Percentiles rank a stretch among this genome's conserved stretches.
These are phyloP conservation scores for Caenorhabditis becei DNA, from an alignment of 2,888 invertebrate species.

Conservation along the genomic window DNA sequence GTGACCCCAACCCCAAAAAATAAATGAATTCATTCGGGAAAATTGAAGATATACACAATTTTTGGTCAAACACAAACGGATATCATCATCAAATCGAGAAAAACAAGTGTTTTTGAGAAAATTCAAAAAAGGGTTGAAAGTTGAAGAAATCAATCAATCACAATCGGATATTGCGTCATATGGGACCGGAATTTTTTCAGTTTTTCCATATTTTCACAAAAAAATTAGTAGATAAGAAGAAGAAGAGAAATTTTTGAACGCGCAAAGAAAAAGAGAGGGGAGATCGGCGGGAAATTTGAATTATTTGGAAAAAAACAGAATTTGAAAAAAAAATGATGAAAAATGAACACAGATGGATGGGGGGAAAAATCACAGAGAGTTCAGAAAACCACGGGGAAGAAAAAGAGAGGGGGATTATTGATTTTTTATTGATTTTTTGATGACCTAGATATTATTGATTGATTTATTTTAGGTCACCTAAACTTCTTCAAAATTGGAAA, in stretches of 20 bases:
- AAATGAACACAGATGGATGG: background rate
- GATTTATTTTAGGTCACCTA: too few species aligned
- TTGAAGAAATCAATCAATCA: constrained; percentile 1
- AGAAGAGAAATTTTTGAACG: background rate
- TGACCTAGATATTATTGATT: too few species aligned
- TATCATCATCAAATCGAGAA: too few species aligned
- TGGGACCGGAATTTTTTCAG: background rate
- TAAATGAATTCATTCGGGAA: too few species aligned
- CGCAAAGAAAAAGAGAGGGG: background rate
- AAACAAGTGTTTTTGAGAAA: too few species aligned
- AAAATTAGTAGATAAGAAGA: background rate
- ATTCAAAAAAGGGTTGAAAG: too few species aligned
- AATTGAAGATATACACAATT: too few species aligned
- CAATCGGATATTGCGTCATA: constrained; percentile 2
- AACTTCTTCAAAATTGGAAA: constrained; percentile 71
- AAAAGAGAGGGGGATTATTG: background rate
- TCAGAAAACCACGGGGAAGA: background rate
- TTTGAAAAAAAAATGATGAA: background rate
- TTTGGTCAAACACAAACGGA: too few species aligned
- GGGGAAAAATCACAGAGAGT: constrained; percentile 2
- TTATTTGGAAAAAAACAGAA: background rate
- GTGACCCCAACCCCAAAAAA: too few species aligned
- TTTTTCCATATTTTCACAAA: constrained; percentile 4
- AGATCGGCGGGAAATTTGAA: constrained; percentile 7
- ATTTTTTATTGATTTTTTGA: too few species aligned